Base-by-base conservation (phyloP, 2,113 vertebrate genomes). In the Myotis lucifugus region DNA sequence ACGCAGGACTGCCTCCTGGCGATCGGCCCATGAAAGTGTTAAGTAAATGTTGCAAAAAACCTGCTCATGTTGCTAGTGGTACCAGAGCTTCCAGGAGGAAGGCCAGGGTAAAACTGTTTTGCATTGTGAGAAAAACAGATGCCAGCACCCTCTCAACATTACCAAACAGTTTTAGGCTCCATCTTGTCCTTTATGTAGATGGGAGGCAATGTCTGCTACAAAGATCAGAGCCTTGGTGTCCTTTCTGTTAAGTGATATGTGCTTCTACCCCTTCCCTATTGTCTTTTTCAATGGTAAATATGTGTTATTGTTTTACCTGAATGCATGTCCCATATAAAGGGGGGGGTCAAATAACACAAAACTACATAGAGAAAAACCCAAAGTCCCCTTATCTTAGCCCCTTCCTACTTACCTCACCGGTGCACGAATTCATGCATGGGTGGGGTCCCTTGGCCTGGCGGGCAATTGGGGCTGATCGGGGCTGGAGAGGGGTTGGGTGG, bases 1-100 rank as follows among this genome's bases (percentile, higher is more conserved):
- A 0, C 0, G 23, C 61, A 46, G 6, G 27, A 2, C 2, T 0
- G 1, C 23, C 3, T 6, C 0, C 3, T 40, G 0, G 4, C 6
- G 0, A 25, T 0, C 10, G 27, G 42, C 50, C 32, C 59, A 34
- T 8, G 18, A 34, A 27, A 46, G 27, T 27, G 29, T 34, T 46
- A 21, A 32, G 72, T 13, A 27, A 66, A 50, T 85, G 25, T 8
- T 6, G 2, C 54, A 15, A 48, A 61, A 48, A 72, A n/a, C 18
- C 25, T 64, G 27, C 81, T 79, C 3, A 1, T 19, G 14, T 11
- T 32, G 5, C 10, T 3, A 32, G 64, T 14, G 15, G 32, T n/a
- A 9, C 11, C 17, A 48, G 70, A 66, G 52, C 56, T 40, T 25
- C 42, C 29, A 13, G 69, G 48, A 93, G 61, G 85, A 73, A 34